These are phyloP conservation scores for Acrossocheilus fasciatus DNA, from an alignment of 2,797 vertebrate species.

Conservation along the genomic window DNA sequence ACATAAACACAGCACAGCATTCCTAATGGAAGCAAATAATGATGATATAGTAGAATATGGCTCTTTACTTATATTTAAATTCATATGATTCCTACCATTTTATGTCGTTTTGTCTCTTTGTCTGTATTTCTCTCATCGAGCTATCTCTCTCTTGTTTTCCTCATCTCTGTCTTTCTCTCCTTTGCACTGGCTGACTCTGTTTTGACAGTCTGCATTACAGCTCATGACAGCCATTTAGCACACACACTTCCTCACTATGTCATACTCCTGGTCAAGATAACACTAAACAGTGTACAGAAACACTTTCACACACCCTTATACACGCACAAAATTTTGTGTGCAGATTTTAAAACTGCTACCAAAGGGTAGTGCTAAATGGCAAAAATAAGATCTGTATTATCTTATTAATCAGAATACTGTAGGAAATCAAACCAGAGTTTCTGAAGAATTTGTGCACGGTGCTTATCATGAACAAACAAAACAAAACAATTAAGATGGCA, in stretches of 20 bases:
- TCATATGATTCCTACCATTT: neutral
- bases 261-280: neutral
- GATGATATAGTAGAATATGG: neutral
- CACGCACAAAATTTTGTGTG: neutral
- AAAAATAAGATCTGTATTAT: neutral
- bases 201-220: conserved; percentile 63
- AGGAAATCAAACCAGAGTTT: neutral
- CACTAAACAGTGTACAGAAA: neutral
- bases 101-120: neutral
- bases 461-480: neutral
- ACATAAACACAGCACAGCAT: conserved; percentile 33
- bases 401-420: neutral
- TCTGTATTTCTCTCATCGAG: neutral
- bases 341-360: neutral
- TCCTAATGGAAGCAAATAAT: neutral
- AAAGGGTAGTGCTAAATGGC: neutral
- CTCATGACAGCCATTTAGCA: conserved; percentile 59
- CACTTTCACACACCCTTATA: neutral
- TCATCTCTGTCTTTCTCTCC: conserved; percentile 40
- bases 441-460: neutral
- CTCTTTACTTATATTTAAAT: neutral
- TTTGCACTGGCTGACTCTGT: conserved; percentile 57
- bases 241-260: conserved; percentile 33
- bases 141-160: conserved; percentile 10
- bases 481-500: neutral